Evolutionary conservation across 2,113 vertebrate genomes (phyloP).

Genomic region (Chaenogobius annularis): DNA sequence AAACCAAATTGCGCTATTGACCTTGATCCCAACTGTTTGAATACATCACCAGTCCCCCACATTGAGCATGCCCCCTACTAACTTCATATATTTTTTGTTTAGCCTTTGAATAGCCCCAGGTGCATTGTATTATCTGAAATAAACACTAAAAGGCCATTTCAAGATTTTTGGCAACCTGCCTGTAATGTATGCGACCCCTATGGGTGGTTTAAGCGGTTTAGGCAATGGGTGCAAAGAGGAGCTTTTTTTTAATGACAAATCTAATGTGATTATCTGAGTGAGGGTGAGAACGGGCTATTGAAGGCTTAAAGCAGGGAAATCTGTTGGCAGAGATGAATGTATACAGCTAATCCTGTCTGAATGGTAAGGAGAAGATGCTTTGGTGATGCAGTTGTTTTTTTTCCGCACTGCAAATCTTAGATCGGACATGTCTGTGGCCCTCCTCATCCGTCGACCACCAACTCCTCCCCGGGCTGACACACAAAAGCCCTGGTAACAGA

Average conservation of each 20-base stretch:
- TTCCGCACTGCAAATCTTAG: conserved; percentile 88
- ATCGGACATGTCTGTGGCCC: conserved; percentile 86
- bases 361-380: conserved; percentile 93
- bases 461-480: conserved; percentile 80
- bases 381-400: conserved; percentile 83
- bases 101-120: conserved; percentile 12
- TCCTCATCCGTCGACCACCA: conserved; percentile 83
- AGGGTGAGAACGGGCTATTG: conserved; percentile 92
- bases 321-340: conserved; percentile 99
- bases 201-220: conserved; percentile 97
- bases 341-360: conserved; percentile 97
- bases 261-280: conserved; percentile 99
- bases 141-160: conserved; percentile 78
- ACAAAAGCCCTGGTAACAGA: conserved; percentile 85
- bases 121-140: conserved; percentile 48
- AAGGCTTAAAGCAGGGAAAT: conserved; percentile 91
- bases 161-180: conserved; percentile 81
- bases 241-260: conserved; percentile 97
- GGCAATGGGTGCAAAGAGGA: conserved; percentile 89
- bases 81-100: conserved; percentile 29
- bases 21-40: conserved; percentile 12
- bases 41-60: neutral
- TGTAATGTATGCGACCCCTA: conserved; percentile 94
- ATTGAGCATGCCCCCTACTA: neutral
- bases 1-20: conserved; percentile 44